These are phyloP conservation scores for Chelidonichthys spinosus DNA, from an alignment of 2,797 vertebrate species.

Conservation along the genomic window DNA sequence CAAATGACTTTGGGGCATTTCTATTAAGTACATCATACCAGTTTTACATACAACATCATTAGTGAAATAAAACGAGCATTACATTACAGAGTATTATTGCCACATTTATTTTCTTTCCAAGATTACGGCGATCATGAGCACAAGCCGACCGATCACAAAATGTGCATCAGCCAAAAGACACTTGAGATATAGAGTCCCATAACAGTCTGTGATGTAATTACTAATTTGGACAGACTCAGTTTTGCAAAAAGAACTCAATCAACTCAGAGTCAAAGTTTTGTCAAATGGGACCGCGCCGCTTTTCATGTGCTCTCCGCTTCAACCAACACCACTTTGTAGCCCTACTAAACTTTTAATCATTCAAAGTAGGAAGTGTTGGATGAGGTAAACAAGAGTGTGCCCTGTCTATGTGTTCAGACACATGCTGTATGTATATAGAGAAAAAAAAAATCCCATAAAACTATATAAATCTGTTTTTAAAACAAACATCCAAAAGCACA, in stretches of 20 bases:
- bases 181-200: conserved; percentile 59
- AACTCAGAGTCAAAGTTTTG: conserved; percentile 35
- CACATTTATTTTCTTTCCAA: conserved; percentile 65
- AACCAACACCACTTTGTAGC: conserved; percentile 41
- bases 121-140: conserved; percentile 50
- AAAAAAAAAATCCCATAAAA: conserved; percentile 33
- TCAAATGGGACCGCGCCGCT: conserved; percentile 51
- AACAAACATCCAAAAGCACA: conserved; percentile 78
- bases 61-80: conserved; percentile 73
- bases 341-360: conserved; percentile 31
- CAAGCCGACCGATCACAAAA: conserved; percentile 42
- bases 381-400: conserved; percentile 71
- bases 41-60: conserved; percentile 68
- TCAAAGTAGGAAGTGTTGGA: conserved; percentile 56
- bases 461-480: conserved; percentile 59
- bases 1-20: conserved; percentile 74
- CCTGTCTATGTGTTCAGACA: conserved; percentile 46
- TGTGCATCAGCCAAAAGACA: conserved; percentile 58
- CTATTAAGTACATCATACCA: conserved; percentile 66
- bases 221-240: conserved; percentile 47
- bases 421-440: conserved; percentile 27
- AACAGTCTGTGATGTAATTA: conserved; percentile 72
- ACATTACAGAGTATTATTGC: conserved; percentile 80
- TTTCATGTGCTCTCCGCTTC: conserved; percentile 51
- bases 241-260: conserved; percentile 46